Base-by-base conservation (phyloP, 2,113 vertebrate genomes). In the Panthera uncia region DNA sequence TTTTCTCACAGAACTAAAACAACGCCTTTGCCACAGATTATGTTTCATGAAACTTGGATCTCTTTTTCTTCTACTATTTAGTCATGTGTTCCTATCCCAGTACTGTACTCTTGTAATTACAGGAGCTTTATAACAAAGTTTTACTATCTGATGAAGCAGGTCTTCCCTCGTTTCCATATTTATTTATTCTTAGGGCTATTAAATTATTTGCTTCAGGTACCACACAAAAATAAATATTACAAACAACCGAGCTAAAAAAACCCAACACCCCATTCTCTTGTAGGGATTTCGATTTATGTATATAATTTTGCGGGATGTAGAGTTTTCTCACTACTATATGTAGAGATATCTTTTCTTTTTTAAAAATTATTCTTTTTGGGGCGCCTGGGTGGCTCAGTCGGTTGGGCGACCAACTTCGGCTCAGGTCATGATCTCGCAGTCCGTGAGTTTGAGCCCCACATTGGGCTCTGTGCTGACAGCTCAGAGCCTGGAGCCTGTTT, bases 1-100 rank as follows among this genome's bases (percentile, higher is more conserved):
- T 86, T 86, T 86, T 52, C 84, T 69, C 84, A 86, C 12, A n/a
- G 65, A 86, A 50, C 31, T 86, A 66, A 86, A 66, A 68, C 83
- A 85, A 66, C 19, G n/a, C 12, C 31, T 85, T 68, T 85, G 63
- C n/a, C n/a, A 61, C 8, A 61, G 80, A 61, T 61, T 61, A n/a
- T 33, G 33, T 81, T 82, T 82, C n/a, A 38, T 25, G 57, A 81
- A 57, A 25, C n/a, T 50, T 50, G 45, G 76, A 38, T 27, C 33
- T 61, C 16, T 38, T 27, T 48, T 81, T 15, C 79, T 36, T 57
- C 12, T 82, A 82, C n/a, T 81, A 25, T 82, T 48, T 78, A 79
- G 79, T 82, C 38, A 61, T 11, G 33, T 61, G 23, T 57, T 82
- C n/a, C 52, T 16, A 45, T 45, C 25, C 38, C 41, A 29, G 21